phyloP scores from a whole-genome alignment of 2,797 vertebrate genomes.

The Poeciliopsis paucimaculata region DNA sequence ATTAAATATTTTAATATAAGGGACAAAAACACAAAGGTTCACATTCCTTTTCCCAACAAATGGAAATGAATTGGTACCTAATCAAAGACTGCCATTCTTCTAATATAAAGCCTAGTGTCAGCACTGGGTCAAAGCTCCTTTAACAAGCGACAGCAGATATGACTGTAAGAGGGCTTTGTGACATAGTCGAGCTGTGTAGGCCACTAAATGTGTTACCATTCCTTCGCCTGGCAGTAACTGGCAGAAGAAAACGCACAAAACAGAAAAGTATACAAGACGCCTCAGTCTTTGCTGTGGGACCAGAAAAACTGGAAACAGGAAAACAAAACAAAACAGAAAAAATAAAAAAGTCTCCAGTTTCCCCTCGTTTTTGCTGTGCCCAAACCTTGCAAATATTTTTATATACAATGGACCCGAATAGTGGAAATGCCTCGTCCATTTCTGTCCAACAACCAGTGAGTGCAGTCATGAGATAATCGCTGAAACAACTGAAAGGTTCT shows the following conservation, averaged over 20 bases:
- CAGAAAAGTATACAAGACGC: constrained; percentile 39
- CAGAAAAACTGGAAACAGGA: constrained; percentile 1
- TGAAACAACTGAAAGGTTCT: neutral
- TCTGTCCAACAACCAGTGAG: constrained; percentile 11
- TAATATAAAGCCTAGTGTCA: constrained; percentile 66
- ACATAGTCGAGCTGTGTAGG: constrained; percentile 59
- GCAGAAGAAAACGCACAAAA: constrained; percentile 15
- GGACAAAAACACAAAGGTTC: constrained; percentile 39
- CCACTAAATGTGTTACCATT: constrained; percentile 66
- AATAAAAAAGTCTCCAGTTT: constrained; percentile 21
- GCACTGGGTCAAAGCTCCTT: constrained; percentile 69
- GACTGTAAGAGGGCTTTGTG: constrained; percentile 73
- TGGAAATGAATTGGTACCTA: constrained; percentile 63
- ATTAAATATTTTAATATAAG: constrained; percentile 28
- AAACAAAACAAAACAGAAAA: constrained; percentile 11
- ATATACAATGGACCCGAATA: constrained; percentile 49
- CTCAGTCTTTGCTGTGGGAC: constrained; percentile 17
- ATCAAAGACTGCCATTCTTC: constrained; percentile 78
- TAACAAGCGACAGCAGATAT: constrained; percentile 64
- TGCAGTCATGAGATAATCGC: constrained; percentile 13
- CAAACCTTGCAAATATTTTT: constrained; percentile 58
- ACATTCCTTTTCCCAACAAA: constrained; percentile 45
- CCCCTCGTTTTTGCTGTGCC: constrained; percentile 22
- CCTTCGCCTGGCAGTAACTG: constrained; percentile 50
- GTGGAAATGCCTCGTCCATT: constrained; percentile 13